These are phyloP conservation scores for Scaptomyza polygonia DNA, from an alignment of 2,888 invertebrate genomes.

Conservation along the genomic window DNA sequence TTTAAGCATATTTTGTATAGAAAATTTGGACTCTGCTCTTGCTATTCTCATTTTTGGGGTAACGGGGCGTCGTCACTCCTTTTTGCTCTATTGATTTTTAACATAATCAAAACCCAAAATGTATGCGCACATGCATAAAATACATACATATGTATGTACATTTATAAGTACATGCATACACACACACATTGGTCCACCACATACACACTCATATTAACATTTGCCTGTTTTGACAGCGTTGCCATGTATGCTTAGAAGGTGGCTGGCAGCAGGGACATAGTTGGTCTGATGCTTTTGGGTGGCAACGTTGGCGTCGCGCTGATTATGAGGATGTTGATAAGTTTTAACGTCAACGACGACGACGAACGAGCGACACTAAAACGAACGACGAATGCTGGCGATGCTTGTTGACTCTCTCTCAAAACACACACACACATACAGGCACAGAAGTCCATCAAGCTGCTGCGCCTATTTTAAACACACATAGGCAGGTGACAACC, in stretches of 20 bases:
- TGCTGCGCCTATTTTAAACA: conserved; percentile 71
- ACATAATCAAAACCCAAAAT: conserved; percentile 81
- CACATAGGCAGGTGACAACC: conserved; percentile 58
- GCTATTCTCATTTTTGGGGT: conserved; percentile 15
- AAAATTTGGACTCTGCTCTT: conserved; percentile 17
- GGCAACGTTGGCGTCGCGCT: conserved; percentile 69
- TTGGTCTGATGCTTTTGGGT: conserved; percentile 42
- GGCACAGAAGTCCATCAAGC: conserved; percentile 57
- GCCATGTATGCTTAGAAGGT: conserved; percentile 56
- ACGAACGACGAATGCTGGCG: conserved; percentile 52
- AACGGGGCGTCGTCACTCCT: conserved; percentile 70
- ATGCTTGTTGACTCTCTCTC: conserved; percentile 56
- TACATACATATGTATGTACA: conserved; percentile 26
- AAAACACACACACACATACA: conserved; percentile 26
- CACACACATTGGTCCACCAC: conserved; percentile 18
- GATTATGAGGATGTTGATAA: conserved; percentile 81
- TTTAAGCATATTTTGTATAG: conserved; percentile 42
- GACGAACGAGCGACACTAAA: conserved; percentile 40
- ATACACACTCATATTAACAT: conserved; percentile 12
- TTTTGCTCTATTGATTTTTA: conserved; percentile 83
- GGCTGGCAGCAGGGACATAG: conserved; percentile 15
- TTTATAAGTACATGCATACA: conserved; percentile 49
- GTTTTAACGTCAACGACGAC: conserved; percentile 61
- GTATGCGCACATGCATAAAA: conserved; percentile 59
- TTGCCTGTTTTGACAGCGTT: conserved; percentile 53